Conservation (phyloP, 2,797 vertebrate species). For the Microhierax caerulescens region DNA sequence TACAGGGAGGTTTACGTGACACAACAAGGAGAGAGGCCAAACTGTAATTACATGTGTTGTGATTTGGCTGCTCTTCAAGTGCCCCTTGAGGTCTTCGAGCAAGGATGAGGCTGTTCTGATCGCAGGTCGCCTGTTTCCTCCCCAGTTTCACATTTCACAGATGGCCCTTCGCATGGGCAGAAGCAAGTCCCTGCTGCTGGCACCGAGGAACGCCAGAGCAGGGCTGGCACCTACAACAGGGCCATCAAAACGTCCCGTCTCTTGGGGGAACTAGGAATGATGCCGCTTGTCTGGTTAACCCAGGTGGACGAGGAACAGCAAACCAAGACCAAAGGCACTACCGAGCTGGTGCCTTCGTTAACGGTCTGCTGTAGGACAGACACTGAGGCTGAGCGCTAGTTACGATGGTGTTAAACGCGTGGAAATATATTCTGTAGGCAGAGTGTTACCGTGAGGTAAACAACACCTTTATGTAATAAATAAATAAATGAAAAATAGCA, state of each 20-base stretch:
- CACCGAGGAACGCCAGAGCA: background rate
- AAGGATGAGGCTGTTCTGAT: background rate
- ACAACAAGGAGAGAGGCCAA: background rate
- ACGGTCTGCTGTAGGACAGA: background rate
- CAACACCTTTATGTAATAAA: background rate
- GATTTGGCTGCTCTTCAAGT: background rate
- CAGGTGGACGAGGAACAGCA: background rate
- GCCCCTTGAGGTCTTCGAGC: background rate
- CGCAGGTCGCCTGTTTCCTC: fast-evolving
- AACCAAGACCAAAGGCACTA: fast-evolving
- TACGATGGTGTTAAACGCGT: background rate
- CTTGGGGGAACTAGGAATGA: background rate
- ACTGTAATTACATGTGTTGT: background rate
- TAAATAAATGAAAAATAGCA: background rate
- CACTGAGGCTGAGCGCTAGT: background rate
- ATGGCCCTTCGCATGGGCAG: fast-evolving
- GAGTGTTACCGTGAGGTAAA: background rate
- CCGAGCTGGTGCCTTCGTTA: fast-evolving
- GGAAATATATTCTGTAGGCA: background rate
- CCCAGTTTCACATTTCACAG: background rate
- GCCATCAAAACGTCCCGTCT: background rate
- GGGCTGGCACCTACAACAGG: background rate
- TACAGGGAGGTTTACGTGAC: background rate
- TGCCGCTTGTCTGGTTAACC: background rate
- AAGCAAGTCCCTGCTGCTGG: background rate